Base-by-base conservation (phyloP, 1,140 invertebrate species). In the Caenorhabditis latens region DNA sequence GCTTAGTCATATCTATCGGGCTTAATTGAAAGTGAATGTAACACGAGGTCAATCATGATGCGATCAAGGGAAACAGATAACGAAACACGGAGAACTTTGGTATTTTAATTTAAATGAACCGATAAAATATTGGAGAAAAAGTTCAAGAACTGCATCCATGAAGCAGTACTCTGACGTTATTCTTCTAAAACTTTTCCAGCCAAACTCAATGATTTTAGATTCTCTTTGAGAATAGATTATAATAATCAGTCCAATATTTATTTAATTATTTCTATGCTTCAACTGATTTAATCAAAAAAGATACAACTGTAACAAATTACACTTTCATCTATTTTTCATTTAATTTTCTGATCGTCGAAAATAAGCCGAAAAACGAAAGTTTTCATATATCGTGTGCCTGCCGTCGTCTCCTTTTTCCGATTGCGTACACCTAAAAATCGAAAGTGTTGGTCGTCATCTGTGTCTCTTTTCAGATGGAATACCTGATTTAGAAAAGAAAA, bases 341-440 rank as follows among this genome's bases (percentile, higher is more conserved):
- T 46, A 19, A 42, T 71, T 65, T 65, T 65, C n/a, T 16, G 65
- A 71, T 71, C 65, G 6, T n/a, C 65, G 24, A 71, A 71, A 71
- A 48, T 14, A n/a, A 46, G 65, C 16, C 21, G n/a, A 71, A 71
- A 71, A 71, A 71, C 16, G 65, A 71, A 71, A 71, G 42, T 43
- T 63, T 63, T 63, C 24, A 63, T 32, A 40, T 63, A 58, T 32
- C 61, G 24, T 63, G 8, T 7, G 21, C 42, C 42, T 43, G 42
- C 63, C 32, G 19, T 67, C 24, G 13, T 42, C 63, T 43, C 46
- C 42, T 71, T n/a, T 24, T 16, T 71, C 43, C 42, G 65, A 46
- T 71, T 71, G 40, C 65, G 40, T 71, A 71, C 43, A 48, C 65
- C 48, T 71, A 71, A 71, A 71, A 71, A 71, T 46, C 65, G 65